phyloP scores from a whole-genome alignment of 2,113 vertebrate species.

The Lipophrys pholis region DNA sequence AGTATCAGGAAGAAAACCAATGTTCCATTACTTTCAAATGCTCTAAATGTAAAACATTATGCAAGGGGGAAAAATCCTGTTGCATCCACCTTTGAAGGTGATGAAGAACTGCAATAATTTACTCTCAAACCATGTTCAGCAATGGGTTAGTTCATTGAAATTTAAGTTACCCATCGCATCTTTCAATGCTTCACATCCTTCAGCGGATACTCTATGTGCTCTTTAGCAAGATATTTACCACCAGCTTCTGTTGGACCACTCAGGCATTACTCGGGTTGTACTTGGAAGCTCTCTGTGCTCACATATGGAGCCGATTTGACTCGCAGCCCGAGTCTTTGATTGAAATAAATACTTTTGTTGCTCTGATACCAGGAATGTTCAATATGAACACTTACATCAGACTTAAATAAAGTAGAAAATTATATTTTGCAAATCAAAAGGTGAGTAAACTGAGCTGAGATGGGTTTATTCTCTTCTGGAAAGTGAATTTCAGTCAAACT shows the following conservation, averaged over 20 bases:
- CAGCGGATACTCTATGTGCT: background rate
- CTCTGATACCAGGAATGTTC: conserved; percentile 21
- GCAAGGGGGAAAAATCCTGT: no score
- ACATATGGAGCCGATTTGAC: conserved; percentile 3
- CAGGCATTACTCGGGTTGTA: background rate
- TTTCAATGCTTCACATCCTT: no score
- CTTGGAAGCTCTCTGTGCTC: background rate
- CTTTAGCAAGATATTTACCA: conserved; percentile 8
- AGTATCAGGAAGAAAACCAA: no score
- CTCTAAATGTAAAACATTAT: no score
- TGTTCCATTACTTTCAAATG: no score
- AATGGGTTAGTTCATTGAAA: no score
- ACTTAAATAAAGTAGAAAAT: conserved; percentile 23
- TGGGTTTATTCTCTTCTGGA: conserved; percentile 49
- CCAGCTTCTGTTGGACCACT: conserved; percentile 1
- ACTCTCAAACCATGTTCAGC: no score
- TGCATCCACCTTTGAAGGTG: no score
- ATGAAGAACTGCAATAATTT: no score
- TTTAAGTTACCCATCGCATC: no score
- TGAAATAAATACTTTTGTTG: conserved; percentile 34
- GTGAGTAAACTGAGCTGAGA: conserved; percentile 58
- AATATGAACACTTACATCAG: conserved; percentile 16
- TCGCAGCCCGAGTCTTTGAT: background rate
- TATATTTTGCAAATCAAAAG: conserved; percentile 42
- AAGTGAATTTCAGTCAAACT: conserved; percentile 58